Conservation (phyloP, 2,888 invertebrate species). For the Drosophila aldrichi region DNA sequence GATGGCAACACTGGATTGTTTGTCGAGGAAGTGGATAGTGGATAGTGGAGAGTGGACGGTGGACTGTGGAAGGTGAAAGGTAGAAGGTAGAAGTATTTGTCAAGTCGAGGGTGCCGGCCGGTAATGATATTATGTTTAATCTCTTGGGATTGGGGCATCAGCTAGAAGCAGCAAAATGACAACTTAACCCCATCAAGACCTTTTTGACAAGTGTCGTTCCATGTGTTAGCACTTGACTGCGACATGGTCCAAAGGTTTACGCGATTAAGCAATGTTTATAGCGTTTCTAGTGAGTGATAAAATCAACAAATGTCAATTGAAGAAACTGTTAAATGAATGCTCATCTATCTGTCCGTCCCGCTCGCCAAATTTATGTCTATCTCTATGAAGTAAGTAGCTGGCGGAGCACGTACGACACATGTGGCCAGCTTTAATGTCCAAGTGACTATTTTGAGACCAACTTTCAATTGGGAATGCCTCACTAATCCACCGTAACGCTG, state of each 20-base stretch:
- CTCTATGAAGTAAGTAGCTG: constrained; percentile 24
- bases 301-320: constrained; percentile 57
- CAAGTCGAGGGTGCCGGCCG: constrained; percentile 24
- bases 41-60: not conserved
- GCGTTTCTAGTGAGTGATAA: constrained; percentile 40
- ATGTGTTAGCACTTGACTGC: not conserved
- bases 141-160: constrained; percentile 1
- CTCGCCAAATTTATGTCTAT: constrained; percentile 26
- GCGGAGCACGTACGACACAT: constrained; percentile 31
- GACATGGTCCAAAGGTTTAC: constrained; percentile 43
- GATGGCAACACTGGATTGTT: constrained; percentile 52
- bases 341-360: not conserved
- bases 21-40: constrained; percentile 61
- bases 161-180: not conserved
- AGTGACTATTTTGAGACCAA: not conserved
- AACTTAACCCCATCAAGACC: constrained; percentile 4
- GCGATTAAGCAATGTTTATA: constrained; percentile 38
- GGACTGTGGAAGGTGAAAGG: not conserved
- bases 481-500: not conserved
- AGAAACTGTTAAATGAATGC: constrained; percentile 55
- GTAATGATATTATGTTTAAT: constrained; percentile 26
- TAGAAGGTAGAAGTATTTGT: constrained; percentile 41
- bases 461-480: constrained; percentile 12
- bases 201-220: constrained; percentile 14
- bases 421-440: constrained; percentile 9